phyloP scores from a whole-genome alignment of 1,140 invertebrate species.

The Diorhabda sublineata region DNA sequence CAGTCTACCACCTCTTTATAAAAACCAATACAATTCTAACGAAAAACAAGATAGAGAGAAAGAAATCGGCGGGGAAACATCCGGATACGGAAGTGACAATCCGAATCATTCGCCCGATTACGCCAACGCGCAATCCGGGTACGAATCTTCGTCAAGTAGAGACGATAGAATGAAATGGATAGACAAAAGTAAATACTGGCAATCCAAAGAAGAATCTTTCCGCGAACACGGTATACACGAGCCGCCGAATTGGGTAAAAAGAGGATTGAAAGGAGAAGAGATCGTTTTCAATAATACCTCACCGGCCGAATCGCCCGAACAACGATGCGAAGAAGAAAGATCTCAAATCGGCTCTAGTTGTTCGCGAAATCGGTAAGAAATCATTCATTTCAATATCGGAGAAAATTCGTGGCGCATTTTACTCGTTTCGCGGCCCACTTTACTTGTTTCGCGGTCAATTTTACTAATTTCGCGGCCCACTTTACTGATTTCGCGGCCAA shows the following conservation, averaged over 20 bases:
- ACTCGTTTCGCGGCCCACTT: too few species aligned
- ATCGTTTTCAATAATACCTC: constrained; percentile 41
- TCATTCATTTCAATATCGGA: too few species aligned
- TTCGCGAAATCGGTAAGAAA: constrained; percentile 35
- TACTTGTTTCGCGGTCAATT: too few species aligned
- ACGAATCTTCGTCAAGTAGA: constrained; percentile 48
- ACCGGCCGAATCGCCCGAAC: constrained; percentile 44
- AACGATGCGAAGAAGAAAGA: constrained; percentile 38
- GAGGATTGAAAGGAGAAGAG: constrained; percentile 52
- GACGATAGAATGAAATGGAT: constrained; percentile 66
- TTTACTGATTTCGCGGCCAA: too few species aligned
- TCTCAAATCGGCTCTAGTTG: constrained; percentile 38
- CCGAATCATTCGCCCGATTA: constrained; percentile 46
- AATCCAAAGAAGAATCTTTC: constrained; percentile 49
- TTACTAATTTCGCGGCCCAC: too few species aligned
- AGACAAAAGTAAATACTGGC: constrained; percentile 63
- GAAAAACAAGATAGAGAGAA: constrained; percentile 30
- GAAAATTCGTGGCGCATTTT: too few species aligned
- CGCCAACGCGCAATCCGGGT: constrained; percentile 26
- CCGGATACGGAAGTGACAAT: constrained; percentile 68
- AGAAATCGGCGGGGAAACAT: constrained; percentile 63
- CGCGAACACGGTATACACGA: constrained; percentile 37
- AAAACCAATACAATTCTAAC: constrained; percentile 40
- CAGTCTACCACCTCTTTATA: constrained; percentile 41
- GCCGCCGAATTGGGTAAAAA: constrained; percentile 61